Base-by-base conservation (phyloP, 2,888 invertebrate genomes). In the Hartigia nigra region DNA sequence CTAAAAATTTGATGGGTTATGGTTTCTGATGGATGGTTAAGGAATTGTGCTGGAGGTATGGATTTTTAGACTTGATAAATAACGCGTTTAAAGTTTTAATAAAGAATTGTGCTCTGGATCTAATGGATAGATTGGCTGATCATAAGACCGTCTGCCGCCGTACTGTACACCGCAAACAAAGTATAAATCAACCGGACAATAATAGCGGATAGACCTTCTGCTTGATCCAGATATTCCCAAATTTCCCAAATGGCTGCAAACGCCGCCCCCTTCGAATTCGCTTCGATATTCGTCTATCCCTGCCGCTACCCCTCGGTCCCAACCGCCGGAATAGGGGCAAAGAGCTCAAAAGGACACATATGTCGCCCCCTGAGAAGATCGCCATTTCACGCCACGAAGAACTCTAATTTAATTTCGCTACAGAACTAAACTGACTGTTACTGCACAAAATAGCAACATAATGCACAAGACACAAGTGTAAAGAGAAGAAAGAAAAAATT, bases 141-240 rank as follows among this genome's bases (percentile, higher is more conserved):
- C 55, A 23, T 55, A 55, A 34, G 79, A 75, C 81, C 81, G 81
- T 82, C 76, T 80, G 82, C 76, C 78, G 78, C 79, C 78, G 55
- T 76, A 74, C 78, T 77, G 79, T 70, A 81, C 80, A 88, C 84
- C 82, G 87, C 90, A 91, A 91, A 90, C 87, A 89, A 90, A 90
- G 83, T 90, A 91, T 91, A 91, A 91, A 91, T 91, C 91, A 91
- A 89, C 88, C 88, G 86, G 74, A 84, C 85, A 87, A 90, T 89
- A 90, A 91, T 87, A 86, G 87, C 80, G 79, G 77, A 75, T 31
- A 81, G 79, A 81, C 85, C 81, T 83, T 84, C 85, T 84, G 85
- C 84, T 82, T 84, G 84, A 84, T 88, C 85, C 86, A 86, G 86
- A 88, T 87, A 89, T 88, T 90, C 84, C 87, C 88, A 88, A 90